Evolutionary conservation across 2,113 vertebrate genomes (phyloP), one percentile per base, ranked within the genome.

Genomic region (Petaurus breviceps): DNA sequence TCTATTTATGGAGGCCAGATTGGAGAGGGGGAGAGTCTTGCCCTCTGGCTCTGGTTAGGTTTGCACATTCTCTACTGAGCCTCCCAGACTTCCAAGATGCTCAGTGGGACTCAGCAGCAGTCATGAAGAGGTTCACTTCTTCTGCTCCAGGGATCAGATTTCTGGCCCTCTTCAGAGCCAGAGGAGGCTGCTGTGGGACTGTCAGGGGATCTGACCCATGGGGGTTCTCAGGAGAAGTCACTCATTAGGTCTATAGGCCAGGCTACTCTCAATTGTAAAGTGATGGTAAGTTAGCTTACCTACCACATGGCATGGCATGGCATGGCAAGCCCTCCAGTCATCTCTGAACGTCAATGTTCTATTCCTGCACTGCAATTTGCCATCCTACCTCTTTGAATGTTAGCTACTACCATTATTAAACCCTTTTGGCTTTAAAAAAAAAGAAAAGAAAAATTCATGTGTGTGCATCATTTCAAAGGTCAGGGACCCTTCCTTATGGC

Each of bases 31-130:
- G 16, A 84, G 7, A 43, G n/a, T 7, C 19, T 4, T 6, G 23
- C 22, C n/a, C 5, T 84, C 6, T 7, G 16, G 23, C 16, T 43
- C 84, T 92, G 5, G 49, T 93, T 92, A 52, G 77, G 52, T 1
- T 28, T 46, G 93, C 93, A 55, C 6, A 50, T 53, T 91, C 94
- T 97, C 95, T 95, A 90, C 93, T 90, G 43, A 89, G 89, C 94
- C 51, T 92, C 47, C 54, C n/a, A 55, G 93, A 91, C 91, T 14
- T 16, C n/a, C 49, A 52, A 37, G 3, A 93, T 52, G 94, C 61
- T 54, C 89, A 84, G 68, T 95, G 47, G 37, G 28, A 55, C 51
- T 51, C 31, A 53, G 24, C 8, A 91, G 3, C 77, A 94, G 9
- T 37, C 90, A 68, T 92, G 46, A 94, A 96, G 26, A 89, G 49